Conservation (phyloP, 2,797 vertebrate genomes). For the Natrix natrix region DNA sequence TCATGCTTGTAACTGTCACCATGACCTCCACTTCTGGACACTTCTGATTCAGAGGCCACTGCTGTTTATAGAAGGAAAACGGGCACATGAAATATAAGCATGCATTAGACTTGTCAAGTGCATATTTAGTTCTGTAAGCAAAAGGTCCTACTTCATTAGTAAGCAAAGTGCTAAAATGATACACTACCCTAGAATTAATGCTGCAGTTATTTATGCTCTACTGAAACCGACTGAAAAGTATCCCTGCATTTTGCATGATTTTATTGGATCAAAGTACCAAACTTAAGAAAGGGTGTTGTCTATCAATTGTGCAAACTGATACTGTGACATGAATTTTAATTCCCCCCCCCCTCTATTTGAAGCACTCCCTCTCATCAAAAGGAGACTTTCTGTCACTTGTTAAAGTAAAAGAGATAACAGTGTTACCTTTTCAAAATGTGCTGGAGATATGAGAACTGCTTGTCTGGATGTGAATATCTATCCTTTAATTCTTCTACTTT, state of each 20-base stretch:
- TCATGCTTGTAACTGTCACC: neutral
- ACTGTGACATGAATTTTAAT: neutral
- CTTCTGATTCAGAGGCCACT: neutral
- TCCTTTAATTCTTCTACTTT: neutral
- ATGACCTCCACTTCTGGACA: neutral
- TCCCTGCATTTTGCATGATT: neutral
- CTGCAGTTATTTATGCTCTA: neutral
- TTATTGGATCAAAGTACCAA: neutral
- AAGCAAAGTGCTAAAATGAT: neutral
- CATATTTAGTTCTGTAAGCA: neutral
- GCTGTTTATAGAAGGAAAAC: neutral
- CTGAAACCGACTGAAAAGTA: neutral
- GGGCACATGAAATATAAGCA: neutral
- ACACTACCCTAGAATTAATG: neutral
- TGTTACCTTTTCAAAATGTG: neutral
- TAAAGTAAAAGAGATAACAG: rapidly evolving
- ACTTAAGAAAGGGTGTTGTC: neutral
- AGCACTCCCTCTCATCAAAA: neutral
- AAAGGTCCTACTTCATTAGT: neutral
- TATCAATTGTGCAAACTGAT: neutral
- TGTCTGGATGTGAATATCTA: rapidly evolving
- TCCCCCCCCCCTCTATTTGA: neutral
- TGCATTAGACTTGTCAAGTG: neutral
- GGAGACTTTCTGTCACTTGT: rapidly evolving
- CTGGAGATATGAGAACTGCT: neutral